phyloP scores from a whole-genome alignment of 2,113 vertebrate species.

The Pituophis catenifer region DNA sequence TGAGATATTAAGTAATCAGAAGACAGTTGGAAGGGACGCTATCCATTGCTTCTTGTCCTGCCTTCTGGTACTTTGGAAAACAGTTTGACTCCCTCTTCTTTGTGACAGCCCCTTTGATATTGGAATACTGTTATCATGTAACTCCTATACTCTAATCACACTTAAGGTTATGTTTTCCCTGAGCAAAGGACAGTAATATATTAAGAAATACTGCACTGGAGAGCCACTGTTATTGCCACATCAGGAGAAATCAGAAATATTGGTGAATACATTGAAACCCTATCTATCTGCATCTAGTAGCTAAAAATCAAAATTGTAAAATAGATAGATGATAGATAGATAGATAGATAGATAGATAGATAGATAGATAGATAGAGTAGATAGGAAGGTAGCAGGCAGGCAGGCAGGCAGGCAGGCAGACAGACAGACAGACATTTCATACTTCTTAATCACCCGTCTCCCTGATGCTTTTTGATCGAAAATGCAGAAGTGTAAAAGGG shows the following conservation, averaged over 20 bases:
- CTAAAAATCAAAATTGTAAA: background rate
- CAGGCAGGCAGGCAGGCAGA: background rate
- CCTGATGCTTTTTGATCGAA: background rate
- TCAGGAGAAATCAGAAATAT: background rate
- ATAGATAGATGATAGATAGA: background rate
- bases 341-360: background rate
- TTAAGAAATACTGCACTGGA: background rate
- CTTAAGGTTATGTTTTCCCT: background rate
- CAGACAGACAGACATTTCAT: too few species aligned
- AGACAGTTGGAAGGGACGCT: background rate
- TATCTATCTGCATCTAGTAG: background rate
- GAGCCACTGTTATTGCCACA: background rate
- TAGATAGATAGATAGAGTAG: rapidly evolving
- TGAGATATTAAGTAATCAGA: background rate
- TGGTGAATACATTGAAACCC: background rate
- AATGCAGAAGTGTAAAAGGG: background rate
- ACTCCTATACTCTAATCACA: background rate
- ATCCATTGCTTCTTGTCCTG: background rate
- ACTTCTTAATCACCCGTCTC: too few species aligned
- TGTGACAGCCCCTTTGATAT: background rate
- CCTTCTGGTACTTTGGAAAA: background rate
- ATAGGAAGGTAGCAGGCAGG: too few species aligned
- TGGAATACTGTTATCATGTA: background rate
- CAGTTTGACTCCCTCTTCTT: background rate
- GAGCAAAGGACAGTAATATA: background rate